These are phyloP conservation scores for Ligdia adustata DNA, from an alignment of 2,888 invertebrate species.

Conservation along the genomic window DNA sequence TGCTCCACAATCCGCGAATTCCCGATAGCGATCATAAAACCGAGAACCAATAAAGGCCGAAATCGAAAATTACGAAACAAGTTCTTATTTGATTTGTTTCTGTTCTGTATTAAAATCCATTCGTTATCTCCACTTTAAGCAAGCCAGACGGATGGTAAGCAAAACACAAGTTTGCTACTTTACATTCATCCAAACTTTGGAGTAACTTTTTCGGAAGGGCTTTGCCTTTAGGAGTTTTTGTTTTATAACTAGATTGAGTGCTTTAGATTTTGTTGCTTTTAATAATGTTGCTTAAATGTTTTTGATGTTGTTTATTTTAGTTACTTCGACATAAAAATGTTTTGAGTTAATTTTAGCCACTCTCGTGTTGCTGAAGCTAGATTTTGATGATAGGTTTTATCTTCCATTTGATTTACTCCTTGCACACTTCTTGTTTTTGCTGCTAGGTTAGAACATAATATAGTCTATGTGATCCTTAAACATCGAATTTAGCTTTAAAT, in stretches of 20 bases:
- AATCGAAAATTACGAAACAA: constrained; percentile 70
- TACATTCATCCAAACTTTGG: constrained; percentile 11
- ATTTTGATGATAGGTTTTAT: no score
- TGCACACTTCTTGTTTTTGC: no score
- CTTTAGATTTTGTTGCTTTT: constrained; percentile 14
- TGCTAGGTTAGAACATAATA: no score
- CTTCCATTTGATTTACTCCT: no score
- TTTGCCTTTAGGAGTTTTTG: constrained; percentile 15
- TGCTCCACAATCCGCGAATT: constrained; percentile 46
- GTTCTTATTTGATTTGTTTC: constrained; percentile 61
- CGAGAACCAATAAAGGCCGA: constrained; percentile 62
- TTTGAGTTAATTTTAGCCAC: no score
- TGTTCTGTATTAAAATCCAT: constrained; percentile 53
- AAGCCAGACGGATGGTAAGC: constrained; percentile 48
- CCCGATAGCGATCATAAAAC: constrained; percentile 64
- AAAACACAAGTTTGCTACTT: constrained; percentile 30
- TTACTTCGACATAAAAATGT: no score
- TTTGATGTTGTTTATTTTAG: no score
- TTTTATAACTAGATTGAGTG: constrained; percentile 15
- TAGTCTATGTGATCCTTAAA: no score
- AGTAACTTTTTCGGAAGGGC: constrained; percentile 19
- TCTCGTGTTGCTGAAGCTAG: no score
- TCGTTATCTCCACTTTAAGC: constrained; percentile 42
- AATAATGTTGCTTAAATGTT: background rate
- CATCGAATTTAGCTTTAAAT: no score